Percentiles rank a stretch among this genome's conserved stretches.
These are phyloP conservation scores for Dolichallabes microphthalmus DNA, from an alignment of 2,113 vertebrate species.

Conservation along the genomic window DNA sequence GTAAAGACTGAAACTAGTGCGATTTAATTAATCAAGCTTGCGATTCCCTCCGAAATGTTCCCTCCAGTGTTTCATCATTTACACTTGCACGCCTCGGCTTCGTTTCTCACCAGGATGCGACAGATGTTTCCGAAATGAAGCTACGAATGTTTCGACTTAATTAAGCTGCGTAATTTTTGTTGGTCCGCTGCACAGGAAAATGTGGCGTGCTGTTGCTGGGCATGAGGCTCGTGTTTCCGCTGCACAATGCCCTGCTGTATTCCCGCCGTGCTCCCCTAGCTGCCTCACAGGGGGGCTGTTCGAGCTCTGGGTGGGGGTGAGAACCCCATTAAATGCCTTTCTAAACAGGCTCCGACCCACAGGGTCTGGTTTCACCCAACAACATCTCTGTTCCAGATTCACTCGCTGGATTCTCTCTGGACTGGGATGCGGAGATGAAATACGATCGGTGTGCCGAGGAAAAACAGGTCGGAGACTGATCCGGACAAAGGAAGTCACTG, in stretches of 20 bases:
- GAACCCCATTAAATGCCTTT: constrained; percentile 48
- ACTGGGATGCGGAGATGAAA: constrained; percentile 31
- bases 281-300: constrained; percentile 32
- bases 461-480: constrained; percentile 17
- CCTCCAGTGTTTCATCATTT: neutral
- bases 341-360: constrained; percentile 38
- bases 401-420: constrained; percentile 21
- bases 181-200: constrained; percentile 28
- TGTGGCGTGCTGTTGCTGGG: constrained; percentile 13
- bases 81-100: neutral
- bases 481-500: constrained; percentile 45
- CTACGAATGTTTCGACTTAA: neutral
- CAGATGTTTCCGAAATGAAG: neutral
- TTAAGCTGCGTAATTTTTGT: constrained; percentile 7
- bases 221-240: constrained; percentile 23
- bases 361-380: constrained; percentile 37
- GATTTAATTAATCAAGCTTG: constrained; percentile 2
- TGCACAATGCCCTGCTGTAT: constrained; percentile 39
- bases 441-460: constrained; percentile 8
- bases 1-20: neutral
- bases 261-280: constrained; percentile 11
- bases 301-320: constrained; percentile 48
- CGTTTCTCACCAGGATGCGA: neutral
- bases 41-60: neutral
- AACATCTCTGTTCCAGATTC: constrained; percentile 30